Base-by-base conservation (phyloP, 2,888 invertebrate species). In the Seira ritae region DNA sequence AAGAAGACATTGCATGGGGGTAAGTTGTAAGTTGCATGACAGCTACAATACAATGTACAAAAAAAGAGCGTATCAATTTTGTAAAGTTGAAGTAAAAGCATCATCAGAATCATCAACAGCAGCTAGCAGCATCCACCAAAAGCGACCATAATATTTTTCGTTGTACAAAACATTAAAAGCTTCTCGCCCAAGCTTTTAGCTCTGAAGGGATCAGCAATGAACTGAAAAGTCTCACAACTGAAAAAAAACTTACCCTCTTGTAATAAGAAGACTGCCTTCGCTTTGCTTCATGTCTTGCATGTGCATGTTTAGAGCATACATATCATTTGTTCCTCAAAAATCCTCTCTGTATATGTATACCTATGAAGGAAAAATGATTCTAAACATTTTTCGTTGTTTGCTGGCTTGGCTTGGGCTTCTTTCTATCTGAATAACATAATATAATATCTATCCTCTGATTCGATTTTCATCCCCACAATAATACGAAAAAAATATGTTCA, bases 171-270 rank as follows among this genome's bases (percentile, higher is more conserved):
- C 66, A 69, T 83, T 79, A 69, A 46, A 76, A 76, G 70, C 72
- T 78, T 8, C 8, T 77, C 67, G 31, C 15, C 17, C 37, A 77
- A 72, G 72, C 71, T 81, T 75, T 75, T 66, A 71, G 65, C 71
- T 55, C 55, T 67, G 76, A 76, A 82, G 74, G 78, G 78, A 78
- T 79, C 82, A 72, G 24, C 70, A 67, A 82, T 77, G 62, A 82
- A 77, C 82, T 78, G 37, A 82, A 81, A 81, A 82, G 72, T 82
- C 78, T 70, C 72, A 20, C 71, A 73, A 81, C 75, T 76, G 46
- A 71, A 77, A 69, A 69, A 83, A 62, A 83, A 79, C 78, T 83
- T 78, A 83, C 83, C 83, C 83, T 83, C 83, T 83, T 76, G n/a
- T n/a, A 19, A 31, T 74, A 31, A 4, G 31, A 31, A 4, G 31